Percentiles rank a stretch among this genome's conserved stretches.
Evolutionary conservation across 1,140 invertebrate genomes (phyloP).

Genomic region (Drosophila bocqueti): DNA sequence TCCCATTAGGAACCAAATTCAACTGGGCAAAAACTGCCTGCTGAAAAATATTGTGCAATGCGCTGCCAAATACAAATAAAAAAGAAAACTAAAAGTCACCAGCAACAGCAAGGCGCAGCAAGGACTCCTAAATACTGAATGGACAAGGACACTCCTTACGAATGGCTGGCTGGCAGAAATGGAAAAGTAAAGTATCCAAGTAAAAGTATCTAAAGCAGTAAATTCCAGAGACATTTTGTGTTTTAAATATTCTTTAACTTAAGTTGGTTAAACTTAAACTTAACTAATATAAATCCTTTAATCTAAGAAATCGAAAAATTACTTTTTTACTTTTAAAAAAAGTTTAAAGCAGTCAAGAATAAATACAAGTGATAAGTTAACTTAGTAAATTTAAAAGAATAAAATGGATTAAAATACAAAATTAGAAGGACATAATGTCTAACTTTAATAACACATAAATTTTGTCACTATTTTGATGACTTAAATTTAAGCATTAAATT

Average conservation of each 20-base stretch:
- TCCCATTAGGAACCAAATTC: conserved; percentile 9
- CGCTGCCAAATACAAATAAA: conserved; percentile 70
- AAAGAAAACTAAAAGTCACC: conserved; percentile 27
- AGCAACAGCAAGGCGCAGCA: neutral
- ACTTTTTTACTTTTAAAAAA: neutral
- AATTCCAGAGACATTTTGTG: neutral
- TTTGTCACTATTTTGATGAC: neutral
- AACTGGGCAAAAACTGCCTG: conserved; percentile 44
- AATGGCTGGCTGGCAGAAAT: neutral
- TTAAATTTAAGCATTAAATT: neutral
- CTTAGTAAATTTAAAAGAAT: neutral
- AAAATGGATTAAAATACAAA: neutral
- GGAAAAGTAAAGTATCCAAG: conserved; percentile 1
- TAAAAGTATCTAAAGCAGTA: conserved; percentile 1
- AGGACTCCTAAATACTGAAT: conserved; percentile 32
- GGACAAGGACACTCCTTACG: conserved; percentile 15
- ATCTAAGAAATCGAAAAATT: neutral
- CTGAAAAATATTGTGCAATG: conserved; percentile 73
- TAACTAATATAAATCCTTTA: too few species aligned
- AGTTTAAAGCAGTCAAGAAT: neutral
- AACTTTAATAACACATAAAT: neutral
- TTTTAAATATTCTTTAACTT: neutral
- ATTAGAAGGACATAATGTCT: too few species aligned
- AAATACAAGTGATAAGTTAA: neutral
- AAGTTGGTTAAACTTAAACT: neutral